Base-by-base conservation (phyloP, 2,888 invertebrate species). In the Melikaiella ostensackeni region DNA sequence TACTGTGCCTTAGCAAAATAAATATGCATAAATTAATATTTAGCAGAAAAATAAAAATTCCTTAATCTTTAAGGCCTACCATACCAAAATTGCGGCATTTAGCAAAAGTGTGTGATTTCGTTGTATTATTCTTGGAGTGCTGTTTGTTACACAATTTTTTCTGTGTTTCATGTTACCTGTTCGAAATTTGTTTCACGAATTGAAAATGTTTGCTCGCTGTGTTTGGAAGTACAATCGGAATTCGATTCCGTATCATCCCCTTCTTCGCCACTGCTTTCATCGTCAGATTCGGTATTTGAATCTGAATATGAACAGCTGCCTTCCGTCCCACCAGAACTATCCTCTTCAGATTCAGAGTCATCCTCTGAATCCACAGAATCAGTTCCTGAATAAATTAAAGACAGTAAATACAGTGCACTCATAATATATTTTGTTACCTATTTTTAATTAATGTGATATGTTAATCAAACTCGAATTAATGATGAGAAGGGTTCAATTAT, bases 111-210 rank as follows among this genome's bases (percentile, higher is more conserved):
- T 21, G 2, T 50, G n/a, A 62, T 75, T 70, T 9, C 16, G 27
- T 33, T 27, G 59, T 13, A 27, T 13, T 59, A 59, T 6, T 27
- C 27, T 27, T 59, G 27, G 59, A 27, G 24, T 27, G 9, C 16
- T 59, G 16, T 27, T 59, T 59, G 27, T 21, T 24, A 6, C 59
- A 24, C 16, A 27, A 42, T 59, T 62, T 75, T 59, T 64, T 64
- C 42, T 75, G 27, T 63, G 21, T 35, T 62, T 46, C 13, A 62
- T 62, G 30, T 66, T 87, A 92, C 92, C 91, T 92, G 90, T 80
- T 92, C 92, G 85, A 92, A 92, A 88, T 93, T 92, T 57, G 92
- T 92, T 87, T 93, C 92, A 76, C 92, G 89, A 83, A 92, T 92
- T 30, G 92, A 92, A 83, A 92, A 92, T 19, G 92, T 92, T 84